Evolutionary conservation across 2,797 vertebrate genomes (phyloP).

Genomic region (Lepidocolaptes lacrymiger): DNA sequence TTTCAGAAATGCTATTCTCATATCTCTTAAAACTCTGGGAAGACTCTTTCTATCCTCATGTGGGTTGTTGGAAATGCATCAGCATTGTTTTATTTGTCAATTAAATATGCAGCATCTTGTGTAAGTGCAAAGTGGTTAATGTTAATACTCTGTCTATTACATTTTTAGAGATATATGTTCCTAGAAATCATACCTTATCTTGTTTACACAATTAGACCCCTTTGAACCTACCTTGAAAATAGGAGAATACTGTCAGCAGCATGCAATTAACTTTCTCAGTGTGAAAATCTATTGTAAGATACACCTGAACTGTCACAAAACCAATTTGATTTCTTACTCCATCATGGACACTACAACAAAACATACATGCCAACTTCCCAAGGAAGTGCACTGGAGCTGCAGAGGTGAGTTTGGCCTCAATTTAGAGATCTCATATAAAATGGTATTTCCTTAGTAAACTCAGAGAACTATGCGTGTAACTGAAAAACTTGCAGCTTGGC

Average conservation of each 20-base stretch:
- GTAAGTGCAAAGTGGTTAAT: not conserved
- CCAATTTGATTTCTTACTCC: not conserved
- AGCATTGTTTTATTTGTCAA: not conserved
- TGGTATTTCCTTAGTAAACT: not conserved
- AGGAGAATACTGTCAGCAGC: not conserved
- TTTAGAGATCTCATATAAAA: not conserved
- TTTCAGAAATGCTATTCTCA: conserved; percentile 7
- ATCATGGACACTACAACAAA: not conserved
- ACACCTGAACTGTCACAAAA: not conserved
- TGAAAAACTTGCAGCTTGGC: not conserved
- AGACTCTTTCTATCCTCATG: not conserved
- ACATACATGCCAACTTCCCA: rapidly evolving
- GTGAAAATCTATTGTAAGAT: not conserved
- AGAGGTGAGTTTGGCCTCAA: not conserved
- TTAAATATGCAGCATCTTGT: not conserved
- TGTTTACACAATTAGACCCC: not conserved
- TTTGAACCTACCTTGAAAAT: not conserved
- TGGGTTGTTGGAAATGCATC: not conserved
- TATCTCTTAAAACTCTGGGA: not conserved
- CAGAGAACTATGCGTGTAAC: not conserved
- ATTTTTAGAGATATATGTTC: not conserved
- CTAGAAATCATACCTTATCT: not conserved
- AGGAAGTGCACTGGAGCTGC: not conserved
- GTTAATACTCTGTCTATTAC: not conserved
- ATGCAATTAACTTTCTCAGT: not conserved